These are phyloP conservation scores for Melanotaenia nigrans DNA, from an alignment of 2,797 vertebrate genomes.

Conservation along the genomic window DNA sequence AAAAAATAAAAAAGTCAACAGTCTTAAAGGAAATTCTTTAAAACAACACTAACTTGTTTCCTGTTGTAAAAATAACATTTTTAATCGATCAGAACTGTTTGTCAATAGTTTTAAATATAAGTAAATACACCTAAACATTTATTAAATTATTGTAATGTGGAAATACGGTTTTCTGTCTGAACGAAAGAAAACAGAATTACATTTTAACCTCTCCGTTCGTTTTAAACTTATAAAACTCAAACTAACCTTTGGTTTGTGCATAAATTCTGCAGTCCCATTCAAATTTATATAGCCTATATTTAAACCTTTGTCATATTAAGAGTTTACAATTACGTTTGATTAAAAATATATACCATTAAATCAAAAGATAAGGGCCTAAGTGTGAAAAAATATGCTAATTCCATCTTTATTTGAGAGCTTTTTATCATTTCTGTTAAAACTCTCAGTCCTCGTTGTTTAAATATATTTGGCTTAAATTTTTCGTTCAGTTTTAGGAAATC, in stretches of 20 bases:
- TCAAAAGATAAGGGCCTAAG: neutral
- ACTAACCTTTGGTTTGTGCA: neutral
- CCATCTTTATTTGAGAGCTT: neutral
- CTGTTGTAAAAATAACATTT: neutral
- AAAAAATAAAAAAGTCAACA: neutral
- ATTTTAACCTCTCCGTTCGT: neutral
- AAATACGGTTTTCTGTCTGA: neutral
- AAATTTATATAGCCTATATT: neutral
- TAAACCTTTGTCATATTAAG: too few species aligned
- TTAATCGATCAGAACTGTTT: neutral
- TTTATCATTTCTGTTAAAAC: neutral
- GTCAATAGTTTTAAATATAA: neutral
- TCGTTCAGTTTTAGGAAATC: neutral
- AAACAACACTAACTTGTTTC: neutral
- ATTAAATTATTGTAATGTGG: neutral
- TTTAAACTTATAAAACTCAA: neutral
- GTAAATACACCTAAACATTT: neutral
- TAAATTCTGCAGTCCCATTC: neutral
- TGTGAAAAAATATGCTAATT: neutral
- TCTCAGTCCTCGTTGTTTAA: neutral
- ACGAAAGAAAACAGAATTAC: neutral
- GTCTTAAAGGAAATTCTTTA: neutral
- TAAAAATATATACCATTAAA: neutral
- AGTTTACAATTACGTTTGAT: neutral
- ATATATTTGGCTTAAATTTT: neutral